Base-by-base conservation (phyloP, 2,113 vertebrate species). In the Ictidomys tridecemlineatus region DNA sequence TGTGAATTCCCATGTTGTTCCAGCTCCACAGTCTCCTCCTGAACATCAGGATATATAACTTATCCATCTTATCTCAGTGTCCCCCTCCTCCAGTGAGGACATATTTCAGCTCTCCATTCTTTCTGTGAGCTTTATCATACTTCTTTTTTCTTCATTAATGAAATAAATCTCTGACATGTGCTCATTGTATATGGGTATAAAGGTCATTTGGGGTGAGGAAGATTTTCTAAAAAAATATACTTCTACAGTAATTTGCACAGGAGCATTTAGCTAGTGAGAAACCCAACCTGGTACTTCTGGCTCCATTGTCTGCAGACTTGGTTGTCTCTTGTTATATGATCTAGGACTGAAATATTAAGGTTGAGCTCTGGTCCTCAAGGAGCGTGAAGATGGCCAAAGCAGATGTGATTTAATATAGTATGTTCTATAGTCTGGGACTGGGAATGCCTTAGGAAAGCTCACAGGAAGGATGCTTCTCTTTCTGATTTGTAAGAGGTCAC, bases 341-440 rank as follows among this genome's bases (percentile, higher is more conserved):
- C 39, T 20, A 61, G 65, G 77, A 78, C 63, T 67, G 12, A 22
- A 18, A 74, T 9, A 8, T 14, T 58, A 77, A 65, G 70, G 10
- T 4, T 45, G 22, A 28, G 7, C 12, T 32, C 67, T 56, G 26
- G 20, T 24, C 26, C 42, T 74, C 48, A 34, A 20, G 48, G 34
- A 89, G 24, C 72, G 45, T 18, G 6, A 26, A 30, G 56, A 30
- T 28, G 42, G 37, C 30, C 4, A 45, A 9, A n/a, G 24, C 11
- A 6, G 18, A 26, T 3, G 1, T 7, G 32, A 85, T n/a, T 74
- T 34, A 73, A 67, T 1, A 0, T 13, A 78, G 3, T 28, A 32
- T 2, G 0, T n/a, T 30, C 3, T 5, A n/a, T 5, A 11, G 26
- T 34, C 14, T 11, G 4, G 13, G 18, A 24, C 14, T 56, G 56